phyloP scores from a whole-genome alignment of 2,888 invertebrate genomes.

The Seladonia tumulorum region DNA sequence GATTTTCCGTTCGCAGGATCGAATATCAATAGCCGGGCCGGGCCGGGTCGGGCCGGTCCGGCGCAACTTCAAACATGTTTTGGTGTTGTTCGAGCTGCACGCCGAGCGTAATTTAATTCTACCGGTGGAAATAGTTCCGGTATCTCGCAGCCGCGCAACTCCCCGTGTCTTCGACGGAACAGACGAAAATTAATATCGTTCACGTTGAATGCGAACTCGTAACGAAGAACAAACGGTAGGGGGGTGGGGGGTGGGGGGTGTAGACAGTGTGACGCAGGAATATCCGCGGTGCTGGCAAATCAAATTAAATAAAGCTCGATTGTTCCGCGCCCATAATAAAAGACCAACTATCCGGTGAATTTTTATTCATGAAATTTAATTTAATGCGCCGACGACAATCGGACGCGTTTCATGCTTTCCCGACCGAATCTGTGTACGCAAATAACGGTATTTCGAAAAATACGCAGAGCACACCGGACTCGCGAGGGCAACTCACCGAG shows the following conservation, averaged over 20 bases:
- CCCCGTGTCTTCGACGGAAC: conserved; percentile 26
- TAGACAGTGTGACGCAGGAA: not conserved
- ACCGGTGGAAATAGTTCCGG: conserved; percentile 44
- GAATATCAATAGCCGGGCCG: conserved; percentile 44
- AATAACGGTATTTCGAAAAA: not conserved
- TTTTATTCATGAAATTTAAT: conserved; percentile 42
- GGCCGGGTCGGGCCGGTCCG: not conserved
- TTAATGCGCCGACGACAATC: not conserved
- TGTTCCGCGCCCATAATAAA: conserved; percentile 46
- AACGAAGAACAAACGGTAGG: not conserved
- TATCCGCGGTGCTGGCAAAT: conserved; percentile 24
- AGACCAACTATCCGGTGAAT: conserved; percentile 40
- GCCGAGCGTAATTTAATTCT: conserved; percentile 40
- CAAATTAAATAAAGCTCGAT: conserved; percentile 48
- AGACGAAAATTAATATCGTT: conserved; percentile 42
- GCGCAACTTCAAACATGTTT: conserved; percentile 16
- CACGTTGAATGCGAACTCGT: not conserved
- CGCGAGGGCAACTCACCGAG: too few relatives aligned
- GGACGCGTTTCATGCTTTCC: too few relatives aligned
- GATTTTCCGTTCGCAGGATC: conserved; percentile 27
- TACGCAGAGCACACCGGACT: too few relatives aligned
- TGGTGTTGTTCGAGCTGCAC: conserved; percentile 26
- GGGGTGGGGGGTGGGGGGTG: too few relatives aligned
- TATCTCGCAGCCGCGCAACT: conserved; percentile 20
- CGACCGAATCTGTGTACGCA: too few relatives aligned